Evolutionary conservation across 2,113 vertebrate species (phyloP).

Genomic region (Delphinapterus leucas): DNA sequence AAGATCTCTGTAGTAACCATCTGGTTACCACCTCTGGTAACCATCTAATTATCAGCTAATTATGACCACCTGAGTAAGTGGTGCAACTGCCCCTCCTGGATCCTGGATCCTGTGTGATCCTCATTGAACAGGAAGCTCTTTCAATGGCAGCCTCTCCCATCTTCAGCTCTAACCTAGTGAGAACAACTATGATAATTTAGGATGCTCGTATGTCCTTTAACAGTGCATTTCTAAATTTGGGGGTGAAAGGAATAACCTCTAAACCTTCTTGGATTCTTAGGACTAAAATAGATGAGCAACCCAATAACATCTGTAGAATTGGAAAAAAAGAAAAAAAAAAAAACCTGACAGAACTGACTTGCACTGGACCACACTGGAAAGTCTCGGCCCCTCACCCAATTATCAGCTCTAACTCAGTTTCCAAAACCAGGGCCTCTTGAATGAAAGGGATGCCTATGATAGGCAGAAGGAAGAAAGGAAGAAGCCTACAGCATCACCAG

Average conservation of each 20-base stretch:
- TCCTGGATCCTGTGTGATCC: not conserved
- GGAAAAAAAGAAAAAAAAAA: not conserved
- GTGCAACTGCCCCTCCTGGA: not conserved
- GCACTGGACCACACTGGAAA: not conserved
- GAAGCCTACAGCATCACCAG: not conserved
- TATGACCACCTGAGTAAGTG: not conserved
- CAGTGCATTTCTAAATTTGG: not conserved
- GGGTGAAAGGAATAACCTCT: not conserved
- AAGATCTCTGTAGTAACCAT: not conserved
- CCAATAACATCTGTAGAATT: not conserved
- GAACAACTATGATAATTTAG: not conserved
- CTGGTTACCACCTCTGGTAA: not conserved
- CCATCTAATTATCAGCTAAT: not conserved
- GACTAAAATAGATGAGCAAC: not conserved
- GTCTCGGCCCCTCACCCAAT: not conserved
- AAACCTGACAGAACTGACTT: not conserved
- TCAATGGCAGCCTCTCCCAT: not conserved
- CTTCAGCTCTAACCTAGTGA: not conserved
- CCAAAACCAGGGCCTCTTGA: not conserved
- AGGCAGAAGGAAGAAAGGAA: not conserved
- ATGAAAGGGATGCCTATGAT: not conserved
- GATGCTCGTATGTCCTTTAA: not conserved
- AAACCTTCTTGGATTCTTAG: not conserved
- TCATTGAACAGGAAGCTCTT: not conserved
- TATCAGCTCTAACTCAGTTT: not conserved